phyloP scores from a whole-genome alignment of 92 coral and sea anemone genomes.

The Micromussa lordhowensis region DNA sequence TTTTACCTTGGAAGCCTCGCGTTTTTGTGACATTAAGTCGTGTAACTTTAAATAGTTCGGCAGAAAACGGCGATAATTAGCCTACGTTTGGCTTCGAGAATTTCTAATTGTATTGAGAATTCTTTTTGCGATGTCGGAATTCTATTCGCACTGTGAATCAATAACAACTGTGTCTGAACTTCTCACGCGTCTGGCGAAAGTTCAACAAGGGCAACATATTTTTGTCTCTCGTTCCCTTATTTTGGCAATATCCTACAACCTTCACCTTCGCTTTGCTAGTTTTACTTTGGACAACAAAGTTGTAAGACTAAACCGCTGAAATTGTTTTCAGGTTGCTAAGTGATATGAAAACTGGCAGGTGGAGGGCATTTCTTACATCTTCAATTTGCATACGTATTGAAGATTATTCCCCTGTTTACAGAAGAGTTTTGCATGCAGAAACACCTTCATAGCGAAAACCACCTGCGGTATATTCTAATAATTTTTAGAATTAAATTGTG shows the following conservation, averaged over 20 bases:
- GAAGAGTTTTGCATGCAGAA: background rate
- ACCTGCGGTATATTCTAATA: background rate
- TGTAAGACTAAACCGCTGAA: background rate
- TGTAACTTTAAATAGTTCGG: background rate
- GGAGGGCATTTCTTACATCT: background rate
- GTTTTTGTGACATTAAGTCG: slow-evolving; percentile 23
- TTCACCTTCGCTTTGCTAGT: background rate
- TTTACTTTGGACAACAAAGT: background rate
- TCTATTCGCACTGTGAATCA: background rate
- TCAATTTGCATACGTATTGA: slow-evolving; percentile 13
- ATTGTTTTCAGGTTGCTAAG: slow-evolving; percentile 1
- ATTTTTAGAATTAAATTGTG: background rate
- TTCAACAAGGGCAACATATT: background rate
- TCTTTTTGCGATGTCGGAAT: background rate
- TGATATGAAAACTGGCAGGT: slow-evolving; percentile 21
- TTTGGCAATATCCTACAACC: background rate
- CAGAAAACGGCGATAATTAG: slow-evolving; percentile 19
- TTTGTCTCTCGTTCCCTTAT: background rate
- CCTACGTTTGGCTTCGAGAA: background rate
- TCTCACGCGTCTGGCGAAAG: background rate
- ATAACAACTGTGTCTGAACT: background rate
- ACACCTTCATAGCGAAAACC: background rate
- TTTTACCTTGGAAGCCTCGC: background rate
- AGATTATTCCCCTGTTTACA: slow-evolving; percentile 18
- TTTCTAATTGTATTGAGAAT: background rate